Evolutionary conservation across 2,113 vertebrate genomes (phyloP).

Genomic region (Megaceryle maxima): DNA sequence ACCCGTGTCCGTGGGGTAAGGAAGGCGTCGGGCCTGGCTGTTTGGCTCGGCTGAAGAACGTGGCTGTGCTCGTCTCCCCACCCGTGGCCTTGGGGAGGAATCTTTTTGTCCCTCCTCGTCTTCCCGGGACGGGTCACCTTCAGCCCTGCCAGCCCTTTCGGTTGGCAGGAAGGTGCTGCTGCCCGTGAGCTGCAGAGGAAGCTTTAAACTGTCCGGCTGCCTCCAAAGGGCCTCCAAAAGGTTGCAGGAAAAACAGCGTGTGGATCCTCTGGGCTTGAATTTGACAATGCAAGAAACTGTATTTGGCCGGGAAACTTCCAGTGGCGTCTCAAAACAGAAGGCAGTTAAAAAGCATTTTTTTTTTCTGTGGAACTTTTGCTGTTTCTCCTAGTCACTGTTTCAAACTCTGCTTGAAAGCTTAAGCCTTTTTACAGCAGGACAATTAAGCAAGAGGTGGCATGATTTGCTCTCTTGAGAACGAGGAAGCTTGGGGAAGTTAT

Average conservation of each 20-base stretch:
- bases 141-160: no score
- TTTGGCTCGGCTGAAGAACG: background rate
- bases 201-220: background rate
- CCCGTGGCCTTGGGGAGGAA: background rate
- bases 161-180: background rate
- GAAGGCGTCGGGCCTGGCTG: background rate
- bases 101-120: background rate
- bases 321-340: background rate
- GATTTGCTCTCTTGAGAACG: background rate
- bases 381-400: background rate
- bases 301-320: background rate
- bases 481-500: background rate
- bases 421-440: background rate
- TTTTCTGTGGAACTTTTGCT: accelerated
- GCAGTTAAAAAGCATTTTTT: background rate
- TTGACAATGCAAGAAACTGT: background rate
- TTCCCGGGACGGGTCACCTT: no score
- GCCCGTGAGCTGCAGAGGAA: accelerated
- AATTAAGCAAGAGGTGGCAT: background rate
- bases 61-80: background rate
- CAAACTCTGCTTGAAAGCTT: background rate
- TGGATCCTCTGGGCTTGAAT: accelerated
- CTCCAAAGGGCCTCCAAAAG: background rate
- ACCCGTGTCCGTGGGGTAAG: no score
- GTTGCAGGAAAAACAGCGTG: accelerated